Evolutionary conservation across 2,888 invertebrate species (phyloP).

Genomic region (Ditula angustiorana): DNA sequence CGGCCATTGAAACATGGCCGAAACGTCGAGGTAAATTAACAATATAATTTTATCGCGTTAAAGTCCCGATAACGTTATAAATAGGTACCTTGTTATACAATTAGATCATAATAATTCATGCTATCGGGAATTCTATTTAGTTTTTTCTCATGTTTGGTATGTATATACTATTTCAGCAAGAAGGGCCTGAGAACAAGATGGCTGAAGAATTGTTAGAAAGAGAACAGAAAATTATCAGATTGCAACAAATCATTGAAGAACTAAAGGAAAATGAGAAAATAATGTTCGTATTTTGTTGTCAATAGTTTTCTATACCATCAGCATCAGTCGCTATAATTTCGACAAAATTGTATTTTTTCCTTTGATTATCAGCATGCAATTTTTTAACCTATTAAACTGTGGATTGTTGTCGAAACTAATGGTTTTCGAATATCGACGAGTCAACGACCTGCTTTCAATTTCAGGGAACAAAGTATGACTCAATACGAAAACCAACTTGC

Average conservation of each 20-base stretch:
- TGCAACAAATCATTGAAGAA: conserved; percentile 68
- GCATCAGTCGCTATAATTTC: no score
- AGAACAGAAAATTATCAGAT: conserved; percentile 68
- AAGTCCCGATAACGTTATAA: no score
- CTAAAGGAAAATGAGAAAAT: conserved; percentile 67
- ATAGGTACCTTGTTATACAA: no score
- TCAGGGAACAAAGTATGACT: conserved; percentile 71
- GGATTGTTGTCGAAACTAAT: neutral
- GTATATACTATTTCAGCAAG: conserved; percentile 61
- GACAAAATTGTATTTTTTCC: no score
- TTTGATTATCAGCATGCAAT: no score
- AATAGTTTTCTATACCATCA: neutral
- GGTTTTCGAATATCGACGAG: neutral
- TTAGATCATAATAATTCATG: no score
- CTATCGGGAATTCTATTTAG: no score
- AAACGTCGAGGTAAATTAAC: no score
- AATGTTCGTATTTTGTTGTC: conserved; percentile 55
- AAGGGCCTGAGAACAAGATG: conserved; percentile 68
- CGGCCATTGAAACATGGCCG: no score
- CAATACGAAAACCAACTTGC: conserved; percentile 71
- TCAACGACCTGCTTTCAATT: neutral
- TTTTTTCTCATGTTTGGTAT: neutral
- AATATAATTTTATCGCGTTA: no score
- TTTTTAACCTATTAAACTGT: no score
- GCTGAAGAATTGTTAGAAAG: conserved; percentile 69